Evolutionary conservation across 2,113 vertebrate species (phyloP), one percentile per base, ranked within the genome.

Genomic region (Elachura formosa): DNA sequence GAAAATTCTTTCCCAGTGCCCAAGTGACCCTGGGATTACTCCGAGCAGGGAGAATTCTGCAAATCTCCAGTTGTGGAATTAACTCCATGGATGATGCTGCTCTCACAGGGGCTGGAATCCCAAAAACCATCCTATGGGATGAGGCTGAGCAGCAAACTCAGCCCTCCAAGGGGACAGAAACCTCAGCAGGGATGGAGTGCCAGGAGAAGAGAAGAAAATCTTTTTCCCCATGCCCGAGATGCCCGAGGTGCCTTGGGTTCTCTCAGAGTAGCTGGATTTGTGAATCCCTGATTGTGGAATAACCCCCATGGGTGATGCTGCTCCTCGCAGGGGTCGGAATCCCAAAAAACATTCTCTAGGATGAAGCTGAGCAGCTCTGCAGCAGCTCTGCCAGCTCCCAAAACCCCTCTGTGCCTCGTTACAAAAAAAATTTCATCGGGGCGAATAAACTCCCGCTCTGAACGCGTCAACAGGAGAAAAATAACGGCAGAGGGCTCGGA

Each of bases 401-500:
- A 80, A 58, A 11, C 61, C 74, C 9, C 74, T 94, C 72, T 87
- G 40, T 74, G 71, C 91, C 51, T 54, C 34, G n/a, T 79, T 78
- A 36, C 63, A 81, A 77, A 74, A 77, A 74, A 72, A 79, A 92
- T 88, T 86, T 83, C 48, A 20, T 74, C 55, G 51, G 64, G 69
- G 91, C 3, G 6, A 89, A 91, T 66, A 94, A 87, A 31, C 40
- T 89, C 81, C 90, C 62, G 58, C 93, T 97, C 95, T 67, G 84
- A 96, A 72, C 95, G 84, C 26, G 49, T 76, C 96, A 92, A 66
- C 94, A 91, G 6, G 51, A 96, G 96, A 94, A 92, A 97, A 97
- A 96, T 87, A 96, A 96, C 76, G 95, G 95, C 88, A 85, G 88
- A 97, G 84, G 94, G 88, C 93, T 96, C 87, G 97, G 94, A 97